A percentile compares a stretch with the other conserved stretches of the same genome.
Evolutionary conservation across 2,888 invertebrate species (phyloP).

Genomic region (Arge pagana): DNA sequence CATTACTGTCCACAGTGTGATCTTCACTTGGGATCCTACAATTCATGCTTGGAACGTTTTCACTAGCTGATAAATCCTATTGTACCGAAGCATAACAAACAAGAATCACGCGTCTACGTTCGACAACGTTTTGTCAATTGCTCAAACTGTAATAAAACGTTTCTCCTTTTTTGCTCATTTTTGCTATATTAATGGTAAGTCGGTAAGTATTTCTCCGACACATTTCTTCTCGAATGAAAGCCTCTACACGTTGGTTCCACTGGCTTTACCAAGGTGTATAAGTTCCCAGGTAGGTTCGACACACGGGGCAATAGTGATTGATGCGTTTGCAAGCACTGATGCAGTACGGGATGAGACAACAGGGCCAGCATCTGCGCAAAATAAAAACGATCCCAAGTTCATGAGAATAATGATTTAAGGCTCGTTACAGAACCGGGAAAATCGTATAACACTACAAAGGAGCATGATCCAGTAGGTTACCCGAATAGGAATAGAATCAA

Average conservation of each 20-base stretch:
- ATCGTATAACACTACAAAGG: background rate
- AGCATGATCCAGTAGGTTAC: slow-evolving; percentile 21
- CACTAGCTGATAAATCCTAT: background rate
- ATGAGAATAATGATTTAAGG: background rate
- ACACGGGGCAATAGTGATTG: slow-evolving; percentile 66
- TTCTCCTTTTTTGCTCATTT: background rate
- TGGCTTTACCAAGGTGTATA: slow-evolving; percentile 40
- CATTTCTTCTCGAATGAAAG: background rate
- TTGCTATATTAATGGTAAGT: background rate
- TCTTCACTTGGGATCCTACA: slow-evolving; percentile 4
- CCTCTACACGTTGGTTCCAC: no score
- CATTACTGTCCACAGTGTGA: slow-evolving; percentile 14
- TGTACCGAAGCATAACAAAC: background rate
- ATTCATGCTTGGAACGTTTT: background rate
- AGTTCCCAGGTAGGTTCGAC: slow-evolving; percentile 63
- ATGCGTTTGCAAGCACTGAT: slow-evolving; percentile 63
- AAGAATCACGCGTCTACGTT: background rate
- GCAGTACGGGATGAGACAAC: slow-evolving; percentile 65
- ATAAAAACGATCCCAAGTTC: background rate
- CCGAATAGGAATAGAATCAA: slow-evolving; percentile 34
- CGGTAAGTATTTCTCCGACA: background rate
- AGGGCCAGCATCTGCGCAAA: slow-evolving; percentile 61
- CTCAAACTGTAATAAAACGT: background rate
- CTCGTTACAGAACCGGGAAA: background rate
- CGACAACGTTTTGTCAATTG: background rate